A percentile compares a stretch with the other conserved stretches of the same genome.
Conservation (phyloP, 2,888 invertebrate species). For the Pollenia labialis region DNA sequence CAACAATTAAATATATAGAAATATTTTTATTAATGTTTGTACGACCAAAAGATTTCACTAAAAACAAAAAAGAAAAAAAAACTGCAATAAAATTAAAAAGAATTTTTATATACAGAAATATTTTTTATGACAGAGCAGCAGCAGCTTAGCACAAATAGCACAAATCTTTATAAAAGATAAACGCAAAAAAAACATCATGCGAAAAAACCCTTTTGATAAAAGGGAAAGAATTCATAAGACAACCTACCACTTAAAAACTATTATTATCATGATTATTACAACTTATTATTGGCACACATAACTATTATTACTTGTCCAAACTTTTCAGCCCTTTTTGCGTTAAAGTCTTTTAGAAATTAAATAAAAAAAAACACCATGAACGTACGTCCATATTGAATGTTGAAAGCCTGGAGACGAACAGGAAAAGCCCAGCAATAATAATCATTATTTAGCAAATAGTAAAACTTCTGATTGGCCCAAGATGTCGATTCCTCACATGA, state of each 20-base stretch:
- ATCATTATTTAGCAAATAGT: slow-evolving; percentile 69
- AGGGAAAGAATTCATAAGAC: slow-evolving; percentile 55
- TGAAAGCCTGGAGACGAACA: background rate
- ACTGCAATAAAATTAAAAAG: slow-evolving; percentile 61
- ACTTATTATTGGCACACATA: slow-evolving; percentile 75
- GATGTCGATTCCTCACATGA: slow-evolving; percentile 55
- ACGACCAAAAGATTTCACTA: slow-evolving; percentile 25
- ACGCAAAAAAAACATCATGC: slow-evolving; percentile 4
- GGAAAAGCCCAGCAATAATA: slow-evolving; percentile 50
- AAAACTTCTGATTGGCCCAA: slow-evolving; percentile 67
- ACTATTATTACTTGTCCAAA: slow-evolving; percentile 75
- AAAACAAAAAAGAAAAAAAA: too few species aligned
- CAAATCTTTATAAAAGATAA: slow-evolving; percentile 44
- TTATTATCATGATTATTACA: slow-evolving; percentile 75
- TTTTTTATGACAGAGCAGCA: slow-evolving; percentile 62
- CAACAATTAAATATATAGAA: slow-evolving; percentile 70
- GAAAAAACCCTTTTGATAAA: slow-evolving; percentile 46
- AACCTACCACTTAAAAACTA: slow-evolving; percentile 73
- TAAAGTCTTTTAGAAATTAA: slow-evolving; percentile 32
- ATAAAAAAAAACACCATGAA: slow-evolving; percentile 12
- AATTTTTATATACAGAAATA: slow-evolving; percentile 48
- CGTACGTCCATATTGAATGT: slow-evolving; percentile 9
- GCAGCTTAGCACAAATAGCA: slow-evolving; percentile 24
- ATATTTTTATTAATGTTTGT: slow-evolving; percentile 40
- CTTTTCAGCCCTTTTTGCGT: slow-evolving; percentile 70